Evolutionary conservation across 2,113 vertebrate species (phyloP), one percentile per base, ranked within the genome.

Genomic region (Trematomus loennbergii): DNA sequence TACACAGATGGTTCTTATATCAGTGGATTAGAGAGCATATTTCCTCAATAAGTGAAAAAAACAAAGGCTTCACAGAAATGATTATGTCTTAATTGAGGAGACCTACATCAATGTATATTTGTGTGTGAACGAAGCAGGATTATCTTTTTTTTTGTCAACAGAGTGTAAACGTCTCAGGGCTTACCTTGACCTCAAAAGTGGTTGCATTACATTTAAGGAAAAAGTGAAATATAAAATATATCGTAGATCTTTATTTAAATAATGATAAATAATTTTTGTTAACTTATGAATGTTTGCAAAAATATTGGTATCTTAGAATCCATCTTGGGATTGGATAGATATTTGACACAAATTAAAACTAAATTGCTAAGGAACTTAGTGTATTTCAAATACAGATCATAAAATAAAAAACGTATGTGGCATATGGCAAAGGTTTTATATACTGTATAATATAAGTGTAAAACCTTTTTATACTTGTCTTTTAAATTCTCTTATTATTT

Each of bases 1-100:
- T 92, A 93, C 91, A 95, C 95, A 96, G 93, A 95, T 95, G 95
- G 90, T 94, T 95, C 91, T 94, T 88, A 89, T 95, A 92, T 86
- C 58, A 48, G 20, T 52, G 90, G 93, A 93, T 95, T 94, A 95
- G 79, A 83, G 68, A 91, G 89, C 85, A 88, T 91, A 93, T 92
- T 94, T 94, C 89, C 90, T 87, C 86, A 94, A 90, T 90, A 89
- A 92, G 84, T 71, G 78, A 75, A 82, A 84, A 78, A 87, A 87
- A 89, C 86, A 92, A 90, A 87, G 84, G 74, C 74, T 85, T 89
- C 75, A 75, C 83, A 86, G 87, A 93, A 93, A 93, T 87, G 91
- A 93, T 95, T 94, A 91, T 91, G 90, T 90, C 92, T 94, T 93
- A 93, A 95, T 92, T 88, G 82, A 84, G 82, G 57, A 79, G 90